These are phyloP conservation scores for Haemorhous mexicanus DNA, from an alignment of 2,113 vertebrate genomes.

Conservation along the genomic window DNA sequence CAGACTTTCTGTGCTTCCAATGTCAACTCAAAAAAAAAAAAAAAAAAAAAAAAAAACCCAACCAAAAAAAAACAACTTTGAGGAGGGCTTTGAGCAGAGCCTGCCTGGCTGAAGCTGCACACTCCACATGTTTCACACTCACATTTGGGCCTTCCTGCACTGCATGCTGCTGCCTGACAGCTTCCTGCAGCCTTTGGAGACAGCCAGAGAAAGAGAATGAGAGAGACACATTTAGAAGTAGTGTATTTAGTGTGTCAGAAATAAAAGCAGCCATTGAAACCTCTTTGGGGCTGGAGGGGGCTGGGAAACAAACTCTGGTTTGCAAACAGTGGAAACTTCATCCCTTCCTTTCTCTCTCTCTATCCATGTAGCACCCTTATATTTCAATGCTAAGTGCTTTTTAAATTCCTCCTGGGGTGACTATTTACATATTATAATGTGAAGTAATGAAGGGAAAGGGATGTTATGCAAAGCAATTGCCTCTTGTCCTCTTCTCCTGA, in stretches of 20 bases:
- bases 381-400: slow-evolving; percentile 42
- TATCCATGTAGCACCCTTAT: background rate
- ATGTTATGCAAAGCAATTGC: slow-evolving; percentile 33
- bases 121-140: accelerated
- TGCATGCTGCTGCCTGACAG: background rate
- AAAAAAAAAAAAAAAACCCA: background rate
- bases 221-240: background rate
- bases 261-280: slow-evolving; percentile 33
- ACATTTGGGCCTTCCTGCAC: background rate
- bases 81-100: background rate
- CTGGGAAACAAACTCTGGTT: background rate
- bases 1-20: background rate
- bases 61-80: background rate
- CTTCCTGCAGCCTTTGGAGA: slow-evolving; percentile 17
- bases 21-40: background rate
- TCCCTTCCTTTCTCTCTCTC: background rate
- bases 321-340: slow-evolving; percentile 33
- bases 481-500: slow-evolving; percentile 39
- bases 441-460: slow-evolving; percentile 64
- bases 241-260: slow-evolving; percentile 17
- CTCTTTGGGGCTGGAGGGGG: background rate
- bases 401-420: slow-evolving; percentile 24
- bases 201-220: background rate
- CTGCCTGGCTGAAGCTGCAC: background rate
- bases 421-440: slow-evolving; percentile 64